Evolutionary conservation across 2,113 vertebrate genomes (phyloP).

Genomic region (Condylura cristata): DNA sequence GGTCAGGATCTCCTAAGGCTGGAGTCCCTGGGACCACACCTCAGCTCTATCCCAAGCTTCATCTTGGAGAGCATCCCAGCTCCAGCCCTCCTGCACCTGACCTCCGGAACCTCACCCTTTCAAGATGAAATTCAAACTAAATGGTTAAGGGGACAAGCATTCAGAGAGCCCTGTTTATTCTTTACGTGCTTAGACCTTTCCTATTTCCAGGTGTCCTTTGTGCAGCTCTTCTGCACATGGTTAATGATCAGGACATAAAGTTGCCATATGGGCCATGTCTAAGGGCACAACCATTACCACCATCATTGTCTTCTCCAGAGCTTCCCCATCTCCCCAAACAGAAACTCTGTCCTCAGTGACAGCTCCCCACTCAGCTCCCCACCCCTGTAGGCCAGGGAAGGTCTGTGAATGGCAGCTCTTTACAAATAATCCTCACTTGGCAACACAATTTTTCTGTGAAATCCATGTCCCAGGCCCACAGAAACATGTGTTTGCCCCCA

Average conservation of each 20-base stretch:
- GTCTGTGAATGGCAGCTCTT: background rate
- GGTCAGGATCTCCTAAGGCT: background rate
- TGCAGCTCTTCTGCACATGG: background rate
- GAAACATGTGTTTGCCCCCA: background rate
- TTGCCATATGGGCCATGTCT: too few relatives aligned
- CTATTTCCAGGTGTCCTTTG: background rate
- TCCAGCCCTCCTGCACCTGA: background rate
- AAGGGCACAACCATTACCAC: too few relatives aligned
- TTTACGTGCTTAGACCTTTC: background rate
- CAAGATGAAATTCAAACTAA: background rate
- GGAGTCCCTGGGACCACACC: too few relatives aligned
- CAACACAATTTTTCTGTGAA: background rate
- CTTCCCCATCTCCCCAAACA: background rate
- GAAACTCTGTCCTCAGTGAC: background rate
- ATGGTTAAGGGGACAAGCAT: rapidly evolving
- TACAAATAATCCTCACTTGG: background rate
- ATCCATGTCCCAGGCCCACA: background rate
- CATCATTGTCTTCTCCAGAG: too few relatives aligned
- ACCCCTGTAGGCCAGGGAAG: background rate
- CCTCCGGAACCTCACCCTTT: too few relatives aligned
- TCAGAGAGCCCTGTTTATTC: background rate
- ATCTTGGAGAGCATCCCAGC: background rate
- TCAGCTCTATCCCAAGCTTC: background rate
- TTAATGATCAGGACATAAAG: background rate
- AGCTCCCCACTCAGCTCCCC: background rate